Evolutionary conservation across 2,797 vertebrate genomes (phyloP).

Genomic region (Austrolebias charrua): DNA sequence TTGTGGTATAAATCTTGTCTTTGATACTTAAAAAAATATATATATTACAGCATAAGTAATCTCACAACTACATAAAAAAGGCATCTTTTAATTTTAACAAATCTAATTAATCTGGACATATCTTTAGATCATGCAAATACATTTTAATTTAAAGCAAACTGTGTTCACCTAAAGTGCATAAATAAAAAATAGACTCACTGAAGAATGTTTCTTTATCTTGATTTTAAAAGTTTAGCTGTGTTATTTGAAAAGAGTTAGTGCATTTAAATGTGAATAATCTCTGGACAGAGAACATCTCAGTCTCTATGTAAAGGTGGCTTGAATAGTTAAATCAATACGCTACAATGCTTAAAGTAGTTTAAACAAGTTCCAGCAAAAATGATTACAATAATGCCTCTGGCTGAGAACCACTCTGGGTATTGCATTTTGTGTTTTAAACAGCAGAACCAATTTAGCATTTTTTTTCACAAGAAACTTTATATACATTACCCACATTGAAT

Average conservation of each 20-base stretch:
- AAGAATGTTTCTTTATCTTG: slow-evolving; percentile 7
- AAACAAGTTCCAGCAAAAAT: slow-evolving; percentile 23
- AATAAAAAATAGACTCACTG: not conserved
- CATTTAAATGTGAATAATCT: slow-evolving; percentile 24
- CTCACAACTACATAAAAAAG: too few species aligned
- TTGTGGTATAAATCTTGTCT: too few species aligned
- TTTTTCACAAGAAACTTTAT: slow-evolving; percentile 8
- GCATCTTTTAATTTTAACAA: too few species aligned
- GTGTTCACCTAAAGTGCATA: not conserved
- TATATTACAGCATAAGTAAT: too few species aligned
- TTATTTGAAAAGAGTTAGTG: slow-evolving; percentile 16
- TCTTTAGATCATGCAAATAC: too few species aligned
- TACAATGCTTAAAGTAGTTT: slow-evolving; percentile 12
- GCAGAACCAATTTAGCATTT: slow-evolving; percentile 7
- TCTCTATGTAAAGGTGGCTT: slow-evolving; percentile 3
- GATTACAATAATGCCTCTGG: slow-evolving; percentile 11
- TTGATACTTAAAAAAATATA: too few species aligned
- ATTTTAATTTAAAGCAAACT: too few species aligned
- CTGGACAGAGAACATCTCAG: slow-evolving; percentile 8
- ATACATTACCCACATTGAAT: not conserved
- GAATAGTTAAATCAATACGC: slow-evolving; percentile 28
- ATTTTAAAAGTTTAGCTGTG: slow-evolving; percentile 9
- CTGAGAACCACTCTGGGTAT: slow-evolving; percentile 6
- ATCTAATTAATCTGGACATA: too few species aligned
- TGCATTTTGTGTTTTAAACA: slow-evolving; percentile 10